Base-by-base conservation (phyloP, 2,113 vertebrate genomes). In the Dendropsophus ebraccatus region DNA sequence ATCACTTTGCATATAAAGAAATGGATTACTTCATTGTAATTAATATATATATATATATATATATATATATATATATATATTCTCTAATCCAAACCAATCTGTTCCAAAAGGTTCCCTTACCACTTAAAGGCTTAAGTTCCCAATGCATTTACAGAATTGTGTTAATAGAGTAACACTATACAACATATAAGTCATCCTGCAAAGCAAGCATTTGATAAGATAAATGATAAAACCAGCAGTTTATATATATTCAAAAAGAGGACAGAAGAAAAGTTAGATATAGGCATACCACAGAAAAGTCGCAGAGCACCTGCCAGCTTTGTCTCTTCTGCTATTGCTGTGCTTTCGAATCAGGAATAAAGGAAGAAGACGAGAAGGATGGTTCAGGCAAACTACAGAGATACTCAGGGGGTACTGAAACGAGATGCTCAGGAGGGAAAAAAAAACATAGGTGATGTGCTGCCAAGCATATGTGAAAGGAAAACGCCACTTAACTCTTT, bases 351-450 rank as follows among this genome's bases (percentile, higher is more conserved):
- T 74, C 65, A 72, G 49, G 76, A 86, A 86, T 74, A 86, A 81
- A 74, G 77, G 69, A 86, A 47, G 77, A 58, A 45, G 50, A 23
- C 17, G 52, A 30, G 85, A 62, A 87, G 67, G 76, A 81, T 81
- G 78, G 49, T 60, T 32, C 41, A 62, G 85, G 78, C 78, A 87
- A 19, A 81, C 67, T 87, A 87, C 85, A 81, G 37, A 81, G 85
- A 81, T 81, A 87, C 85, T 87, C 76, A 87, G 85, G 85, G 77
- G 85, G 77, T 87, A 81, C 77, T 62, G 78, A 60, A 81, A 81
- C 69, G 81, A 79, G 85, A 86, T 74, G 85, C 85, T 81, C 85
- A 87, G 85, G 78, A 74, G 73, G 41, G 30, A 52, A n/a, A 75
- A 52, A n/a, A 75, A 56, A 54, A 73, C 32, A 70, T 62, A 49